phyloP scores from a whole-genome alignment of 1,140 invertebrate species.

The Panagrolaimus sp. region DNA sequence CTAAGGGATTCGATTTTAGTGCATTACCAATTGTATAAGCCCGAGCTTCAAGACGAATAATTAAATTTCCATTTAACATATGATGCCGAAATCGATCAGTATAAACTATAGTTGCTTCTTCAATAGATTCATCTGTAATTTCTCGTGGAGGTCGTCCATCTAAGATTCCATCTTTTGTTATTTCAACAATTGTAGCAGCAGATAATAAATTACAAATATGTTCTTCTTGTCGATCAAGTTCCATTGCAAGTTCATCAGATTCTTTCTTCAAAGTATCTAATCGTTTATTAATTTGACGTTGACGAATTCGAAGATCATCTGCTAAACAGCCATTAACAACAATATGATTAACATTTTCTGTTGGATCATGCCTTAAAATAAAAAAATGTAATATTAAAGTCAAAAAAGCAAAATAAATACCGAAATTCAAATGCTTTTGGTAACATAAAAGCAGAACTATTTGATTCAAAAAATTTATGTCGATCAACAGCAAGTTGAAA shows the following conservation, averaged over 20 bases:
- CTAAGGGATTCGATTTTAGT: no score
- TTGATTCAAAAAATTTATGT: constrained; percentile 78
- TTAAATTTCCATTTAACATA: constrained; percentile 20
- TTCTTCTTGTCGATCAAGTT: constrained; percentile 79
- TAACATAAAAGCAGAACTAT: constrained; percentile 81
- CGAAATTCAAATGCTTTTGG: constrained; percentile 84
- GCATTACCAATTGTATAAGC: constrained; percentile 61
- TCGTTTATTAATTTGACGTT: constrained; percentile 72
- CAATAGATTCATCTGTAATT: constrained; percentile 28
- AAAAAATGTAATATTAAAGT: no score
- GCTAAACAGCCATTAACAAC: constrained; percentile 64
- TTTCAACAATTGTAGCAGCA: constrained; percentile 27
- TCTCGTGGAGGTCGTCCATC: constrained; percentile 30
- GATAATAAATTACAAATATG: constrained; percentile 36
- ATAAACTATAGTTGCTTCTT: constrained; percentile 32
- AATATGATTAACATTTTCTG: constrained; percentile 59
- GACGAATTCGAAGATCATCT: constrained; percentile 75
- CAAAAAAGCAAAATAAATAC: no score
- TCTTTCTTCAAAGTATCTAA: constrained; percentile 75
- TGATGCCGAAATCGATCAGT: constrained; percentile 13
- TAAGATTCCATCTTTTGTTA: constrained; percentile 33
- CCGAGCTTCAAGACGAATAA: constrained; percentile 60
- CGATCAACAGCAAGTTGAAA: constrained; percentile 67
- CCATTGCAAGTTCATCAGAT: constrained; percentile 91
- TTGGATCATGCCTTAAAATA: constrained; percentile 27